phyloP scores from a whole-genome alignment of 2,113 vertebrate species.

The Conger conger region DNA sequence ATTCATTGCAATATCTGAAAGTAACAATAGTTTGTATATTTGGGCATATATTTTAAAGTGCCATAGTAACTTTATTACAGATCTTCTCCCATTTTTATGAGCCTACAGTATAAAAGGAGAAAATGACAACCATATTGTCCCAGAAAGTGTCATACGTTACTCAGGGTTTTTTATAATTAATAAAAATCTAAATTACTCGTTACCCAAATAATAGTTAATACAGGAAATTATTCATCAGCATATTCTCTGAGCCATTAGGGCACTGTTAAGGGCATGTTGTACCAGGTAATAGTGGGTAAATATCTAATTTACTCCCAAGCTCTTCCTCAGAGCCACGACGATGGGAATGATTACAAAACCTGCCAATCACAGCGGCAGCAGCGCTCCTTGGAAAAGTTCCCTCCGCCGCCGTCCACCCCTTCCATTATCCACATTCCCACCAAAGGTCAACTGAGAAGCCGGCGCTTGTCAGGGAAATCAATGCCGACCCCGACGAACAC shows the following conservation, averaged over 20 bases:
- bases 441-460: conserved; percentile 72
- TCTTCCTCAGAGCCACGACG: background rate
- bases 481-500: conserved; percentile 71
- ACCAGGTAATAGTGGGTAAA: background rate
- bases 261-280: background rate
- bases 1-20: no score
- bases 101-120: no score
- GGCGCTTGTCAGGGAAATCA: conserved; percentile 75
- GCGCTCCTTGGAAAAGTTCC: conserved; percentile 38
- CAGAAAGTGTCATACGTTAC: no score
- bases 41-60: no score
- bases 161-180: no score
- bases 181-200: no score
- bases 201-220: no score
- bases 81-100: no score
- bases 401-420: conserved; percentile 39
- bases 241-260: background rate
- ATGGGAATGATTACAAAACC: background rate
- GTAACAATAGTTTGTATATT: no score
- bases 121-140: no score
- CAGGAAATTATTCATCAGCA: background rate
- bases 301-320: background rate
- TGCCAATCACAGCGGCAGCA: conserved; percentile 17
- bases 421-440: conserved; percentile 56
- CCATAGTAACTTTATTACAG: no score